Evolutionary conservation across 2,797 vertebrate species (phyloP).

Genomic region (Chaetodon trifasciatus): DNA sequence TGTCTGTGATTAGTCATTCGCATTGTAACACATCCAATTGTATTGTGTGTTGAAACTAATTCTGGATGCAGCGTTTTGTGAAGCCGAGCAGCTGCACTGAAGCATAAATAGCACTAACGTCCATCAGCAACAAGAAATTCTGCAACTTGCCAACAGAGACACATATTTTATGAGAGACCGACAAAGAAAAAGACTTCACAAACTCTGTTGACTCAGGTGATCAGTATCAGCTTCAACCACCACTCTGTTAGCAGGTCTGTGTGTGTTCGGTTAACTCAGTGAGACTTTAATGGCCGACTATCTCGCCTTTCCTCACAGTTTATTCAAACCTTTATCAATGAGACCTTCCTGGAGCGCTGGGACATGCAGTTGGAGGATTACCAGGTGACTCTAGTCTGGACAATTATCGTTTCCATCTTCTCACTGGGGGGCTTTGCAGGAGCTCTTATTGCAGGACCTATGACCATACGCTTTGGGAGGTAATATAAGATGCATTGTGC

Average conservation of each 20-base stretch:
- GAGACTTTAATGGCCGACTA: conserved; percentile 22
- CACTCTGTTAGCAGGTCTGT: background rate
- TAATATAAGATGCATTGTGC: conserved; percentile 66
- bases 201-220: background rate
- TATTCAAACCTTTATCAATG: conserved; percentile 91
- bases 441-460: conserved; percentile 90
- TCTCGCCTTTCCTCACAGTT: conserved; percentile 77
- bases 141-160: background rate
- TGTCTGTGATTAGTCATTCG: conserved; percentile 31
- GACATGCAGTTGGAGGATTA: conserved; percentile 82
- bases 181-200: background rate
- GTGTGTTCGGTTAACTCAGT: conserved; percentile 20
- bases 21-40: conserved; percentile 16
- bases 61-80: conserved; percentile 4
- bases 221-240: conserved; percentile 25
- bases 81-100: background rate
- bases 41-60: conserved; percentile 7
- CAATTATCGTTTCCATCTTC: conserved; percentile 90
- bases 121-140: background rate
- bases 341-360: conserved; percentile 88
- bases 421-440: conserved; percentile 90
- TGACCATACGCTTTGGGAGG: conserved; percentile 92
- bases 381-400: conserved; percentile 90
- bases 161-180: background rate
- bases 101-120: background rate